Evolutionary conservation across 2,888 invertebrate genomes (phyloP).

Genomic region (Melinaea menophilus): DNA sequence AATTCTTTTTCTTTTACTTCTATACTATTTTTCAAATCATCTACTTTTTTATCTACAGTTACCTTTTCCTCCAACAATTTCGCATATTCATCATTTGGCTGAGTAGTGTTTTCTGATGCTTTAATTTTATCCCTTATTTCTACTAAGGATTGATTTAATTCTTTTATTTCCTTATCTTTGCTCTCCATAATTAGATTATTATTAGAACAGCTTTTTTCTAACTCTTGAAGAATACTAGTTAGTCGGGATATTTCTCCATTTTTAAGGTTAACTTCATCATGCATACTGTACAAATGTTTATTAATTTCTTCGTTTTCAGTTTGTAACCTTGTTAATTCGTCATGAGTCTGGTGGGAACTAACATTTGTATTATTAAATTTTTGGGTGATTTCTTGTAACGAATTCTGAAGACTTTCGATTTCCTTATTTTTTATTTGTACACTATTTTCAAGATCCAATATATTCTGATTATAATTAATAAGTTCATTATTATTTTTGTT

Average conservation of each 20-base stretch:
- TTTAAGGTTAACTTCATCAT: constrained; percentile 50
- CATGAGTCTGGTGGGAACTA: constrained; percentile 41
- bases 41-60: constrained; percentile 45
- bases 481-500: constrained; percentile 44
- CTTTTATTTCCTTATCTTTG: constrained; percentile 64
- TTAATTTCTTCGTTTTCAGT: constrained; percentile 51
- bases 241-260: constrained; percentile 48
- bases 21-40: constrained; percentile 44
- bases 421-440: constrained; percentile 50
- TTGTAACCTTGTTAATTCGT: constrained; percentile 49
- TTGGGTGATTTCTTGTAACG: constrained; percentile 41
- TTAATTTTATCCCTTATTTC: constrained; percentile 57
- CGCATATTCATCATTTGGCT: constrained; percentile 51
- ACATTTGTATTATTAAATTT: constrained; percentile 38
- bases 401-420: constrained; percentile 47
- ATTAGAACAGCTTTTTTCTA: constrained; percentile 41
- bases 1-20: constrained; percentile 47
- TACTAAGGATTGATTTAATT: constrained; percentile 55
- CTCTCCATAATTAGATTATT: constrained; percentile 42
- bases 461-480: constrained; percentile 41
- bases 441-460: constrained; percentile 46
- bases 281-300: constrained; percentile 46
- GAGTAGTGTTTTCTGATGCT: constrained; percentile 44
- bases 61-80: constrained; percentile 54
- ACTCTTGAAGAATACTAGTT: constrained; percentile 40